These are phyloP conservation scores for Camelus dromedarius DNA, from an alignment of 2,113 vertebrate species.

Conservation along the genomic window DNA sequence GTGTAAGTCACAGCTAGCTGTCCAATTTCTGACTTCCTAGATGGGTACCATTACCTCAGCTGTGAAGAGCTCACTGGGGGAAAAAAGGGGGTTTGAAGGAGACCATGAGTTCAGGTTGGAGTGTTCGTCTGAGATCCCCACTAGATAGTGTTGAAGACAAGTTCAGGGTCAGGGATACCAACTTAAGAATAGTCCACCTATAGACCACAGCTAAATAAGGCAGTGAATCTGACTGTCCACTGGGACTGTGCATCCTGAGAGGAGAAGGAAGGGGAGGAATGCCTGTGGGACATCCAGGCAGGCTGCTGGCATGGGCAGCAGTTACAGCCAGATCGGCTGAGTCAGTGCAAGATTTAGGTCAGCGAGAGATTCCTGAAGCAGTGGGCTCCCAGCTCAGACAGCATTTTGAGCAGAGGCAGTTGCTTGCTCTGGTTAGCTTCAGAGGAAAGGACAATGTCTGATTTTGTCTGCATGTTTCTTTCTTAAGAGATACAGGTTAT, in stretches of 20 bases:
- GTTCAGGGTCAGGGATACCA: background rate
- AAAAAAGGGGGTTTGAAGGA: background rate
- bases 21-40: background rate
- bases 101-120: background rate
- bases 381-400: background rate
- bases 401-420: background rate
- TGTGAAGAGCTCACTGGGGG: fast-evolving
- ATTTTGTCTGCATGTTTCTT: background rate
- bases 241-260: background rate
- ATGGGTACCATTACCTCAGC: background rate
- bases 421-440: background rate
- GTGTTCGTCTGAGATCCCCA: background rate
- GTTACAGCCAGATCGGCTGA: background rate
- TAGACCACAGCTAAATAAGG: background rate
- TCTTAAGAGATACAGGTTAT: background rate
- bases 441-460: background rate
- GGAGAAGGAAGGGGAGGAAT: background rate
- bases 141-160: background rate
- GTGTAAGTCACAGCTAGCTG: background rate
- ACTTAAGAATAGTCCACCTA: background rate
- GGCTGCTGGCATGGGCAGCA: background rate
- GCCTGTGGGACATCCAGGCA: background rate
- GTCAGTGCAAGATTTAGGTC: background rate
- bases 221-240: too few relatives aligned
- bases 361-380: background rate